Evolutionary conservation across 2,113 vertebrate genomes (phyloP).

Genomic region (Bubo scandiacus): DNA sequence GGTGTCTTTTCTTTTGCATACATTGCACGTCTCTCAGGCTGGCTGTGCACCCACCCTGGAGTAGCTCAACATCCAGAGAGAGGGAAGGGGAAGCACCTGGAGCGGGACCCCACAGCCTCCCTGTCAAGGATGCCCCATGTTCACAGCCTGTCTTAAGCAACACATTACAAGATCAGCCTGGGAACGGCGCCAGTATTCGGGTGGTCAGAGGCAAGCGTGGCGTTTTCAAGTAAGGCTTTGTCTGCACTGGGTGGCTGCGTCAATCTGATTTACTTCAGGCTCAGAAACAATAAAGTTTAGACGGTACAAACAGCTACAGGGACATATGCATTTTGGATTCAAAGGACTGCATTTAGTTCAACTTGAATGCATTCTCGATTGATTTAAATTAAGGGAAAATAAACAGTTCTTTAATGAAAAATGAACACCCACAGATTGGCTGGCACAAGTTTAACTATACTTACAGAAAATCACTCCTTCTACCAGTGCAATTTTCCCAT

Average conservation of each 20-base stretch:
- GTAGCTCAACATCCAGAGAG: background rate
- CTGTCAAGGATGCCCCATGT: background rate
- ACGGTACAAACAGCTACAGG: background rate
- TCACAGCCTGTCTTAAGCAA: background rate
- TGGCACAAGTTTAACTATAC: background rate
- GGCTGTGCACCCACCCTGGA: fast-evolving
- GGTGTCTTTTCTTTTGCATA: background rate
- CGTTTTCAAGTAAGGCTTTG: background rate
- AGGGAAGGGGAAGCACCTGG: background rate
- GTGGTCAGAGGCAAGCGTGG: fast-evolving
- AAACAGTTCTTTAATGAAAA: constrained; percentile 28
- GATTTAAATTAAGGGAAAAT: constrained; percentile 23
- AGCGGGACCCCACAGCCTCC: background rate
- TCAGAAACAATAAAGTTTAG: background rate
- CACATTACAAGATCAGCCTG: background rate
- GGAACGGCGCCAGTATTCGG: fast-evolving
- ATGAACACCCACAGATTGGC: background rate
- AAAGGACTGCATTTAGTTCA: background rate
- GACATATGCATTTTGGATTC: background rate
- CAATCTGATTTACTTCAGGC: background rate
- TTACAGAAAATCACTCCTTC: background rate
- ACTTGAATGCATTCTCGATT: background rate
- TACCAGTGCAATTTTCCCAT: background rate
- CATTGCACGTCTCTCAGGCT: background rate
- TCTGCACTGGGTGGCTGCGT: background rate